Base-by-base conservation (phyloP, 2,113 vertebrate species). In the Oncorhynchus nerka region DNA sequence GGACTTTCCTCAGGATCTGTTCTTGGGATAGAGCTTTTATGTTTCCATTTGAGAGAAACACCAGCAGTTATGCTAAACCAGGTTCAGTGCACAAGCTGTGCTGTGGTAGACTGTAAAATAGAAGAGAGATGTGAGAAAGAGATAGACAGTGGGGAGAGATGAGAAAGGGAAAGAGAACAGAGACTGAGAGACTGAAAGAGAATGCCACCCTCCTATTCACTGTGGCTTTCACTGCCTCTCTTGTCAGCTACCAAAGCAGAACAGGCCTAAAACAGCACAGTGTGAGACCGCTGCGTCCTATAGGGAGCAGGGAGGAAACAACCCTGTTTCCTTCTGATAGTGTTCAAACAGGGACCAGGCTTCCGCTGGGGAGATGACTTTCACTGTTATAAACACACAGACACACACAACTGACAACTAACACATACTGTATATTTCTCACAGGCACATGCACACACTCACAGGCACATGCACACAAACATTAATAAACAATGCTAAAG, bases 251-350 rank as follows among this genome's bases (percentile, higher is more conserved):
- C 59, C 20, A 57, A 57, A 57, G 55, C 13, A 20, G 55, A 57
- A 57, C 55, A 57, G 55, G 55, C 59, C n/a, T 77, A 48, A 65
- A 57, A 64, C 62, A 72, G 20, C 69, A 66, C n/a, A 5, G 59
- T 62, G 73, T 59, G 28, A 48, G 39, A 70, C 55, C 24, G 19
- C 55, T 39, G 24, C 70, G 78, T 83, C 78, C 75, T 75, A 78
- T 7, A 3, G 62, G 73, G 20, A 68, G 22, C 68, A 62, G 62
- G 22, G 51, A 73, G 74, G 22, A 39, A 72, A 65, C 48, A 13
- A 65, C 28, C 34, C 62, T 83, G 82, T 79, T 78, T 83, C 82
- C 82, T 83, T 55, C 75, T 49, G 78, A 83, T 80, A 80, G 75
- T 22, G 62, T 32, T 74, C 78, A 79, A 11, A 59, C 61, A 72